Percentiles rank a stretch among this genome's conserved stretches.
Conservation (phyloP, 2,113 vertebrate species). For the Arothron firmamentum region DNA sequence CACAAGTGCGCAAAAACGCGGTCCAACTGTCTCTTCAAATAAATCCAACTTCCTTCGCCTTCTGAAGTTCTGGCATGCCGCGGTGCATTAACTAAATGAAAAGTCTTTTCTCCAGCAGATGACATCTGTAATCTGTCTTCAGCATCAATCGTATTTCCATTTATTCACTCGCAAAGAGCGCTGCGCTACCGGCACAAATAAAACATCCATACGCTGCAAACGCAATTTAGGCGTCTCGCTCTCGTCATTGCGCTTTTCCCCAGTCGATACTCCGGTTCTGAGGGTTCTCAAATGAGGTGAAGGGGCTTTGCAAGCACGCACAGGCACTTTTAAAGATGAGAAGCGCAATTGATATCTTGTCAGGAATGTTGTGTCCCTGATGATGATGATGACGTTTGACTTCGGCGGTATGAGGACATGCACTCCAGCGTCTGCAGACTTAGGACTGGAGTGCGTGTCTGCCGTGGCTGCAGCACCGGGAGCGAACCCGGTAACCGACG, state of each 20-base stretch:
- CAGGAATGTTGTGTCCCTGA: constrained; percentile 15
- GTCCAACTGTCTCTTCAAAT: neutral
- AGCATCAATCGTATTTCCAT: constrained; percentile 1
- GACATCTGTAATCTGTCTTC: constrained; percentile 21
- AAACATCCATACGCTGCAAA: constrained; percentile 35
- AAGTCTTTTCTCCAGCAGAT: neutral
- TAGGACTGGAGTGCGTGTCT: constrained; percentile 17
- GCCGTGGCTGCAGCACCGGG: constrained; percentile 33
- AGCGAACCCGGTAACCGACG: constrained; percentile 43
- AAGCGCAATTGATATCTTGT: constrained; percentile 54
- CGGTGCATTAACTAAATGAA: neutral
- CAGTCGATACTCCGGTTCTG: constrained; percentile 44
- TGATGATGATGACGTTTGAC: neutral
- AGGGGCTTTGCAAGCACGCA: neutral
- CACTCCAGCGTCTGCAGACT: constrained; percentile 15
- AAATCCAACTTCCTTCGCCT: neutral
- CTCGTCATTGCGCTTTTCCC: constrained; percentile 37
- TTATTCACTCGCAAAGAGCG: constrained; percentile 18
- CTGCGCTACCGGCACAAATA: constrained; percentile 28
- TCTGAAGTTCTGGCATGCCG: too few relatives aligned
- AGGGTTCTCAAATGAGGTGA: constrained; percentile 5
- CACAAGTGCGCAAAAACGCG: too few relatives aligned
- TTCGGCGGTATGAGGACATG: constrained; percentile 8
- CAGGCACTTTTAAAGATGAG: constrained; percentile 61
- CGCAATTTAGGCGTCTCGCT: constrained; percentile 33